Conservation (phyloP, 2,797 vertebrate genomes). For the Clarias laeviceps region DNA sequence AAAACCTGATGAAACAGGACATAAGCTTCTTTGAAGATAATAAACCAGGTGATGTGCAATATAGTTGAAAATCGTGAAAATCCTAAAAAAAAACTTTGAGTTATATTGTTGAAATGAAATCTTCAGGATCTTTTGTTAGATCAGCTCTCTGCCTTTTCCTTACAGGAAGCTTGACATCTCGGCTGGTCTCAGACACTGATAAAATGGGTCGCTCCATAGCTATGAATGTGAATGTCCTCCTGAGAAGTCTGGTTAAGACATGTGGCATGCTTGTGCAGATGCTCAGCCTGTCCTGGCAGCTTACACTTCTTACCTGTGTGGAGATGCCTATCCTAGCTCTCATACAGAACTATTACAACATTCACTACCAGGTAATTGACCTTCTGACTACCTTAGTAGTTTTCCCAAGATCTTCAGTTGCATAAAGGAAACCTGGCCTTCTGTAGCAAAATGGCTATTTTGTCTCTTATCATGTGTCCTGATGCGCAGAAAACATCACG, state of each 20-base stretch:
- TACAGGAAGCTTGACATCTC: slow-evolving; percentile 78
- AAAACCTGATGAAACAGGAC: slow-evolving; percentile 80
- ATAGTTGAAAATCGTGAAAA: neutral
- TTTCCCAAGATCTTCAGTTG: neutral
- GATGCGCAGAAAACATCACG: slow-evolving; percentile 72
- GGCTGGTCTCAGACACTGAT: slow-evolving; percentile 81
- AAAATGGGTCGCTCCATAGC: slow-evolving; percentile 81
- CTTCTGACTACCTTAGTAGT: neutral
- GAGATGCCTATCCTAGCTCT: slow-evolving; percentile 73
- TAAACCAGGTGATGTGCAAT: slow-evolving; percentile 73
- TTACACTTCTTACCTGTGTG: slow-evolving; percentile 80
- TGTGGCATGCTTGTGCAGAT: slow-evolving; percentile 79
- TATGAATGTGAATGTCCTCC: slow-evolving; percentile 73
- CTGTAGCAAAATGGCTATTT: neutral
- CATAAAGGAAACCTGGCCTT: neutral
- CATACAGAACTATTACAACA: slow-evolving; percentile 73
- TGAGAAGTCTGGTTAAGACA: slow-evolving; percentile 75
- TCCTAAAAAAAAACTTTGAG: neutral
- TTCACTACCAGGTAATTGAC: slow-evolving; percentile 67
- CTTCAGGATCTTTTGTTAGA: neutral
- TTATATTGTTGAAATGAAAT: neutral
- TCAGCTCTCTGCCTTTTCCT: neutral
- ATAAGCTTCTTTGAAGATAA: slow-evolving; percentile 84
- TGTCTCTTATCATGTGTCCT: neutral
- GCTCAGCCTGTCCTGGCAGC: slow-evolving; percentile 79